A percentile compares a stretch with the other conserved stretches of the same genome.
These are phyloP conservation scores for Sipha maydis DNA, from an alignment of 2,888 invertebrate genomes.

Conservation along the genomic window DNA sequence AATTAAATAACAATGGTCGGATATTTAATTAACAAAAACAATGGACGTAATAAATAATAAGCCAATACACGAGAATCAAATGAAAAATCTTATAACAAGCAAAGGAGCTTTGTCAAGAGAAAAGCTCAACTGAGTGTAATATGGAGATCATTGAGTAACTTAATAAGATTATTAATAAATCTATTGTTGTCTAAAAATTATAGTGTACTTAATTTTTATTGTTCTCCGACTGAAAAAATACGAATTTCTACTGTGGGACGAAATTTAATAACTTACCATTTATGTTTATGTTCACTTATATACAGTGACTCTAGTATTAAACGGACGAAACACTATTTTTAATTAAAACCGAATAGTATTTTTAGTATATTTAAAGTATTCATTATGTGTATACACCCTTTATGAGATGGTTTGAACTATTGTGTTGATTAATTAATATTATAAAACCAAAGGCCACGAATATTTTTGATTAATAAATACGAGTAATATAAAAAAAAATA, in stretches of 20 bases:
- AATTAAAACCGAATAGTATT: too few relatives aligned
- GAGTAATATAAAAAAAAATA: too few relatives aligned
- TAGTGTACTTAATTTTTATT: neutral
- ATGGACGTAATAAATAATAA: slow-evolving; percentile 38
- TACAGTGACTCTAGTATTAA: too few relatives aligned
- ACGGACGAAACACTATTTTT: neutral
- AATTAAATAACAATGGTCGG: slow-evolving; percentile 7
- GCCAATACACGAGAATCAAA: slow-evolving; percentile 14
- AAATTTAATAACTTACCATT: neutral
- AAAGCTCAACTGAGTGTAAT: slow-evolving; percentile 15
- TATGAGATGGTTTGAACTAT: too few relatives aligned
- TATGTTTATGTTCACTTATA: too few relatives aligned
- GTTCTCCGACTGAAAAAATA: neutral
- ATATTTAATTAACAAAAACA: slow-evolving; percentile 43
- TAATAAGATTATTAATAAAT: slow-evolving; percentile 21
- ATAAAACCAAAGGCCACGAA: too few relatives aligned
- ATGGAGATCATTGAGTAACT: slow-evolving; percentile 15
- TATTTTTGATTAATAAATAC: too few relatives aligned
- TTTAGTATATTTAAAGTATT: too few relatives aligned
- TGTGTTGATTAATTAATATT: too few relatives aligned
- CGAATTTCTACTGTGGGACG: neutral
- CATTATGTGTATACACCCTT: too few relatives aligned
- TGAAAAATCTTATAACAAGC: slow-evolving; percentile 2
- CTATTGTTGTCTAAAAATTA: slow-evolving; percentile 26
- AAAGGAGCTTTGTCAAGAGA: slow-evolving; percentile 10